Conservation (phyloP, 2,113 vertebrate genomes). For the Odocoileus hemionus region DNA sequence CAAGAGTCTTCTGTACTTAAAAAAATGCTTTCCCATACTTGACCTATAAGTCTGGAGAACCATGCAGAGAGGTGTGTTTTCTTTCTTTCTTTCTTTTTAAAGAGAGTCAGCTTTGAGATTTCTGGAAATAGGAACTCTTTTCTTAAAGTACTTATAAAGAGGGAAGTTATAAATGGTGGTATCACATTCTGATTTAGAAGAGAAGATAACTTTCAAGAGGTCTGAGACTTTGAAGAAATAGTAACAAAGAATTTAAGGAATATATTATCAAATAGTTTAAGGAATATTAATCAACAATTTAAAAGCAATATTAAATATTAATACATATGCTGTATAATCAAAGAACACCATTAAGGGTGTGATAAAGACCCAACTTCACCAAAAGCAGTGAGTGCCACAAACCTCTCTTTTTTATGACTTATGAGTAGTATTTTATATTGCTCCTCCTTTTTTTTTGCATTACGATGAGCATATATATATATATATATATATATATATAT, state of each 20-base stretch:
- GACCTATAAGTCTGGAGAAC: slow-evolving; percentile 9
- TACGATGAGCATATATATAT: neutral
- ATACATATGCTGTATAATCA: neutral
- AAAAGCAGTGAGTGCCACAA: neutral
- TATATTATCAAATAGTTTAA: neutral
- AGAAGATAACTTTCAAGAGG: neutral
- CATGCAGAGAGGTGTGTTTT: neutral
- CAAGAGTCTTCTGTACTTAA: neutral
- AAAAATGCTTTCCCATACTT: neutral
- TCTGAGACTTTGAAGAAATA: neutral
- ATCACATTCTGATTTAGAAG: neutral
- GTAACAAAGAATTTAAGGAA: neutral
- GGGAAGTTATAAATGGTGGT: neutral
- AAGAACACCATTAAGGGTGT: neutral
- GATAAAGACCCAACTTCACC: neutral
- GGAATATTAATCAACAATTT: neutral
- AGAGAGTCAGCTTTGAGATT: slow-evolving; percentile 25
- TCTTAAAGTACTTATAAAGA: slow-evolving; percentile 26
- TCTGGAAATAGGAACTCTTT: slow-evolving; percentile 26
- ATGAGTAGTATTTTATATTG: neutral
- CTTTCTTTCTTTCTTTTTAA: neutral
- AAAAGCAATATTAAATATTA: neutral
- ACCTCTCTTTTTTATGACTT: neutral
- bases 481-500: slow-evolving; percentile 20
- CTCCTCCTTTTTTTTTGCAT: neutral